Evolutionary conservation across 2,888 invertebrate genomes (phyloP).

Genomic region (Seira sanloemensis): DNA sequence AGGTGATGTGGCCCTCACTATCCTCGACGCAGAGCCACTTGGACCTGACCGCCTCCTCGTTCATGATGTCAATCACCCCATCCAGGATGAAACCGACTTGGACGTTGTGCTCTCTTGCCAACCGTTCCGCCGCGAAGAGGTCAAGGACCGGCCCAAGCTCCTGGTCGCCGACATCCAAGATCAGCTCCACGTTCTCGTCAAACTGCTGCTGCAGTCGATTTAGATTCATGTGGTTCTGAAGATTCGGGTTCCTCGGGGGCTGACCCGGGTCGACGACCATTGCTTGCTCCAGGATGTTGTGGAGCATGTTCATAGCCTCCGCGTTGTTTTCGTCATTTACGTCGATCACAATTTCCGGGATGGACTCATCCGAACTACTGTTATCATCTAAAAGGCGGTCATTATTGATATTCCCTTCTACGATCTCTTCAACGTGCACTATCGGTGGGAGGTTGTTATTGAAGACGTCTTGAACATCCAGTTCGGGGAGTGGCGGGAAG

Average conservation of each 20-base stretch:
- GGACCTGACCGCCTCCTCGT: slow-evolving; percentile 43
- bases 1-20: slow-evolving; percentile 52
- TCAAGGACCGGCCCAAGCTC: slow-evolving; percentile 42
- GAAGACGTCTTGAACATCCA: not conserved
- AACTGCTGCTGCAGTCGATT: too few relatives aligned
- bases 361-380: too few relatives aligned
- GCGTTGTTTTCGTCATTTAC: not conserved
- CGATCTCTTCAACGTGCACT: too few relatives aligned
- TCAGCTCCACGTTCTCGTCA: slow-evolving; percentile 37
- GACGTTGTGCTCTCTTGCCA: slow-evolving; percentile 52
- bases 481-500: not conserved
- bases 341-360: not conserved
- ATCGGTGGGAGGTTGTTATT: too few relatives aligned
- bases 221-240: slow-evolving; percentile 7
- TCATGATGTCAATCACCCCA: slow-evolving; percentile 59
- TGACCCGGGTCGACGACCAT: not conserved
- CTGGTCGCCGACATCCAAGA: slow-evolving; percentile 37
- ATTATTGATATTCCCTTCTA: too few relatives aligned
- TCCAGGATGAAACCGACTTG: slow-evolving; percentile 61
- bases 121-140: slow-evolving; percentile 47
- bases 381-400: too few relatives aligned
- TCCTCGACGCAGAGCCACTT: slow-evolving; percentile 62
- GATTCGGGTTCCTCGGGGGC: slow-evolving; percentile 23
- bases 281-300: slow-evolving; percentile 47
- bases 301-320: slow-evolving; percentile 28